Conservation (phyloP, 2,797 vertebrate species). For the Rhabdophis nuchalis region DNA sequence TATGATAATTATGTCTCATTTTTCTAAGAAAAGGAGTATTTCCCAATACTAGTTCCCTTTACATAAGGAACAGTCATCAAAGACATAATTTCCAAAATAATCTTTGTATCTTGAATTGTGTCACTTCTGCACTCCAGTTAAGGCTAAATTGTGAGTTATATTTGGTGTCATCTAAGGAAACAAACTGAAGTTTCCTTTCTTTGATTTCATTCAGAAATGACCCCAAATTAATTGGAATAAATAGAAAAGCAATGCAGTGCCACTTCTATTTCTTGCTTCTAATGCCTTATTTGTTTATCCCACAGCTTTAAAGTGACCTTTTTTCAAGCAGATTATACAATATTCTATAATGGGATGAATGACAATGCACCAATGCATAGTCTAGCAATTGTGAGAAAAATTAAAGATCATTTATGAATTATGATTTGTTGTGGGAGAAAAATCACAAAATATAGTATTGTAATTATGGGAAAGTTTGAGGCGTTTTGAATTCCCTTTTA, state of each 20-base stretch:
- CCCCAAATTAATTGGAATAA: background rate
- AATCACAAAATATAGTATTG: background rate
- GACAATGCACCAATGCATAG: background rate
- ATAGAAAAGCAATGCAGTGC: fast-evolving
- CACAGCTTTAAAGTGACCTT: background rate
- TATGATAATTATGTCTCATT: background rate
- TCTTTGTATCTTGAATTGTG: background rate
- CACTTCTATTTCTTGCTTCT: background rate
- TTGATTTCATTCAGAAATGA: background rate
- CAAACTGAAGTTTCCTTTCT: background rate
- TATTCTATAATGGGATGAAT: background rate
- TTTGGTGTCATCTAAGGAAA: background rate
- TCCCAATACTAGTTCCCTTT: background rate
- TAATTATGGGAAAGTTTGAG: background rate
- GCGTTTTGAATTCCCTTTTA: background rate
- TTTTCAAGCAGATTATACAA: background rate
- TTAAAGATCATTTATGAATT: background rate
- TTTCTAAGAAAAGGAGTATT: background rate
- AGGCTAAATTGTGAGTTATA: background rate
- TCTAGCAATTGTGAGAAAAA: background rate
- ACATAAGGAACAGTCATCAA: background rate
- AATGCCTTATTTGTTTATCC: background rate
- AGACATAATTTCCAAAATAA: background rate
- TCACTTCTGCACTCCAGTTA: background rate
- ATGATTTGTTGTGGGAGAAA: background rate